These are phyloP conservation scores for Acridotheres tristis DNA, from an alignment of 2,797 vertebrate genomes.

Conservation along the genomic window DNA sequence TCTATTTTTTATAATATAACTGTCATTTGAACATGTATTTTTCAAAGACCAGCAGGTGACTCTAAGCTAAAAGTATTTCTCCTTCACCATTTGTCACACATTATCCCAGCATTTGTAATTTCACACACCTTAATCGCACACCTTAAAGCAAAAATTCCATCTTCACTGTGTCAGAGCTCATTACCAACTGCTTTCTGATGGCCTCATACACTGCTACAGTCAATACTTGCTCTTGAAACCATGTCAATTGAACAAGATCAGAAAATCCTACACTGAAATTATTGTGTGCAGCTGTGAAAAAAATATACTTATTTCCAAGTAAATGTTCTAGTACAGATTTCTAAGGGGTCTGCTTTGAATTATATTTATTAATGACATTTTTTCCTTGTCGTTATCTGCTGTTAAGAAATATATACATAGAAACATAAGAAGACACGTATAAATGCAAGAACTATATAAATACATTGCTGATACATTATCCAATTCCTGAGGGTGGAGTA, in stretches of 20 bases:
- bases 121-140: not conserved
- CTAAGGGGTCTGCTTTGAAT: not conserved
- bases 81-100: not conserved
- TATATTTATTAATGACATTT: not conserved
- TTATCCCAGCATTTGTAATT: conserved; percentile 20
- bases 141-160: conserved; percentile 9
- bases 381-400: not conserved
- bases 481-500: not conserved
- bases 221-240: not conserved
- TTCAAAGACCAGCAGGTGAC: not conserved
- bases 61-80: conserved; percentile 2
- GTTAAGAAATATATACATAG: not conserved
- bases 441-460: not conserved
- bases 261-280: not conserved
- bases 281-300: not conserved
- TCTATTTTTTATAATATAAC: not conserved
- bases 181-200: conserved; percentile 3
- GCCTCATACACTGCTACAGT: not conserved
- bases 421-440: not conserved
- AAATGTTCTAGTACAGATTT: not conserved
- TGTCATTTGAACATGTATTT: not conserved
- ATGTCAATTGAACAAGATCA: not conserved
- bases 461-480: not conserved
- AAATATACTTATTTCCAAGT: not conserved
- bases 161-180: not conserved